Base-by-base conservation (phyloP, 2,888 invertebrate genomes). In the Brachypalpus laphriformis region DNA sequence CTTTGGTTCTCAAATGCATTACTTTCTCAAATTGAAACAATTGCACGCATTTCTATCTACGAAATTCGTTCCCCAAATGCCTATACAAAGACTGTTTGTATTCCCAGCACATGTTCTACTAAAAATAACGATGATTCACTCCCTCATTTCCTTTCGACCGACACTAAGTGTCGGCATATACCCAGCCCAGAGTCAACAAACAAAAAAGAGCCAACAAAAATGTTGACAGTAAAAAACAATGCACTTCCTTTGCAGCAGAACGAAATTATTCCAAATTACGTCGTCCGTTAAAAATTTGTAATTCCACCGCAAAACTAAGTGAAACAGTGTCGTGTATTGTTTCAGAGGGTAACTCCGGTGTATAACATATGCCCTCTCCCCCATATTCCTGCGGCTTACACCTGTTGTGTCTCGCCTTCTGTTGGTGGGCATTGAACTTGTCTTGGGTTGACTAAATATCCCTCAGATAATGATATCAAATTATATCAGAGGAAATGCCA, bases 161-260 rank as follows among this genome's bases (percentile, higher is more conserved):
- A 71, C 47, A 34, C 71, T 40, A 28, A 49, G 18, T 45, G n/a
- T 42, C 37, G 11, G 8, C 7, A 25, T 11, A 49, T 16, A 16
- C 5, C 7, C n/a, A 1, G n/a, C 5, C 20, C 31, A 59, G 14
- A 14, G 18, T 16, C 59, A 51, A 49, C 51, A 65, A 22, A 18
- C 16, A 25, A 9, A n/a, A 16, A 49, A 20, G 34, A 22, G 5
- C n/a, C 47, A 47, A 65, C 45, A 54, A 61, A 68, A 63, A 16
- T 40, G 71, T 63, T 63, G 71, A 71, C 71, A 77, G 28, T 61
- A 56, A 71, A 66, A 61, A 47, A 78, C 78, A 83, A 76, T 59
- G 83, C 83, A 80, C 74, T 80, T 83, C 83, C 80, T 80, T 70
- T 75, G 80, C 83, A 83, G 83, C 80, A 70, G 74, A 83, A 83